Conservation (phyloP, 2,797 vertebrate genomes). For the Myotis vivesi region DNA sequence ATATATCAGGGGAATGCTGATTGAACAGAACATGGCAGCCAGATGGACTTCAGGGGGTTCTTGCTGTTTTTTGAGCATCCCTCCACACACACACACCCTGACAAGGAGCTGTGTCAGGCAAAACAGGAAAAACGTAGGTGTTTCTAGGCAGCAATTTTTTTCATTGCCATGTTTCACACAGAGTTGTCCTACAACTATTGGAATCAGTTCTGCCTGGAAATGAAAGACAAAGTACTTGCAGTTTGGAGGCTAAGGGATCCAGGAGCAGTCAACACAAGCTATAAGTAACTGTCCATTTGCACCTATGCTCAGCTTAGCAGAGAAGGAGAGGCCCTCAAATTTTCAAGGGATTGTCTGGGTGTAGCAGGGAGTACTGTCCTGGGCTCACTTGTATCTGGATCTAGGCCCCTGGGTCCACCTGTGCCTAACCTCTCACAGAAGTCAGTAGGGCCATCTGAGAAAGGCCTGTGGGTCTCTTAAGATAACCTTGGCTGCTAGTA, state of each 20-base stretch:
- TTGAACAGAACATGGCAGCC: not conserved
- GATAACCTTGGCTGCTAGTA: not conserved
- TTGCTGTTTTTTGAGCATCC: not conserved
- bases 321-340: not conserved
- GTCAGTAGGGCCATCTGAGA: not conserved
- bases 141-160: not conserved
- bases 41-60: not conserved
- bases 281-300: not conserved
- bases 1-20: slow-evolving; percentile 38
- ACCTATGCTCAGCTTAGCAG: not conserved
- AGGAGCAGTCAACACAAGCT: not conserved
- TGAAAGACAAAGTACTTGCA: not conserved
- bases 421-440: not conserved
- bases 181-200: not conserved
- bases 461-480: not conserved
- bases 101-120: slow-evolving; percentile 13
- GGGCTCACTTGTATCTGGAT: not conserved
- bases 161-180: not conserved
- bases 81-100: not conserved
- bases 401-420: not conserved
- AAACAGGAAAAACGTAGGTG: not conserved
- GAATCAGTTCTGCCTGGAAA: not conserved
- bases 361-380: not conserved
- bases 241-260: not conserved
- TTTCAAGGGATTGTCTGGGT: not conserved